phyloP scores from a whole-genome alignment of 1,140 invertebrate genomes.

The Drosophila ironensis region DNA sequence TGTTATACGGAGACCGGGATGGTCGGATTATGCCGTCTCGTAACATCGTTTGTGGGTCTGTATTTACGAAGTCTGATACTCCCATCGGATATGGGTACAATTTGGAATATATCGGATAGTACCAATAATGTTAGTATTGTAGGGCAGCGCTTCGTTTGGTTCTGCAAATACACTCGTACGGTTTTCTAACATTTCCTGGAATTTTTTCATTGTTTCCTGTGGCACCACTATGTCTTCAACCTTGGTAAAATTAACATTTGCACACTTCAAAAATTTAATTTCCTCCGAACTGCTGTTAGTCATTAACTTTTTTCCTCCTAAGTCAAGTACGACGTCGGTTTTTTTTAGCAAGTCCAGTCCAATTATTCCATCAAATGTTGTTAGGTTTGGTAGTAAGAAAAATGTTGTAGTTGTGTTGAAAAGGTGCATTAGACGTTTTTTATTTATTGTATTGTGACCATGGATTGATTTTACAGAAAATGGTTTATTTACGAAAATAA shows the following conservation, averaged over 20 bases:
- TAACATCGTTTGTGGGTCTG: conserved; percentile 22
- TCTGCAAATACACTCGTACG: too few species aligned
- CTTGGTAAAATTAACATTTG: too few species aligned
- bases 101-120: conserved; percentile 22
- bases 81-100: conserved; percentile 33
- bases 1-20: conserved; percentile 30
- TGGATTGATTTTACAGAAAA: background rate
- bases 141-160: too few species aligned
- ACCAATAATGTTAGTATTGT: background rate
- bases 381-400: background rate
- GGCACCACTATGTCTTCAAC: too few species aligned
- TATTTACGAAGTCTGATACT: conserved; percentile 22
- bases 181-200: too few species aligned
- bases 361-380: background rate
- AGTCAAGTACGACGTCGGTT: too few species aligned
- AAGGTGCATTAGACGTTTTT: background rate
- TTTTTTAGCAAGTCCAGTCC: background rate
- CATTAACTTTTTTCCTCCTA: too few species aligned
- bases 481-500: background rate
- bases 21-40: conserved; percentile 14
- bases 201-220: too few species aligned
- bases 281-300: too few species aligned
- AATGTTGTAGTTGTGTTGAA: background rate
- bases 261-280: too few species aligned
- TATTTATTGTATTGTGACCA: background rate